Conservation (phyloP, 2,888 invertebrate genomes). For the Vannuccia rotundouncinata region DNA sequence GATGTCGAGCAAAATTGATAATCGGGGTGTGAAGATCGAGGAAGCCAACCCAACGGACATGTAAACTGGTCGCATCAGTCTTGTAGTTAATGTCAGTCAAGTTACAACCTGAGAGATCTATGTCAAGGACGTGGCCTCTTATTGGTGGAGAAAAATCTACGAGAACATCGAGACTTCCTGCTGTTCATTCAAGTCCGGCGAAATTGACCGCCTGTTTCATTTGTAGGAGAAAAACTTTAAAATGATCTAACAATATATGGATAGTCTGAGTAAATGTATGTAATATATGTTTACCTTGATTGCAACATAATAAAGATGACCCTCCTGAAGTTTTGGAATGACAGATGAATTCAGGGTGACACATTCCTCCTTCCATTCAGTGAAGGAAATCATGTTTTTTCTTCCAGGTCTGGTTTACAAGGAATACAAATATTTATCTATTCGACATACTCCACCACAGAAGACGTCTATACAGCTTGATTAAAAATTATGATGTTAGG, state of each 20-base stretch:
- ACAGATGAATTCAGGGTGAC: not conserved
- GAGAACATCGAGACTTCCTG: not conserved
- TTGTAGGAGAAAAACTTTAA: conserved; percentile 34
- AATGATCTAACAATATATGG: no score
- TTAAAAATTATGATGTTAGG: no score
- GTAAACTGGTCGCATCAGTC: not conserved
- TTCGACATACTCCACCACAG: not conserved
- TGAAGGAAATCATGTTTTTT: not conserved
- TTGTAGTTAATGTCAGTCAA: not conserved
- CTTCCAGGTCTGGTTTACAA: not conserved
- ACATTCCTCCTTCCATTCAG: not conserved
- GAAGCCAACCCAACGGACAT: not conserved
- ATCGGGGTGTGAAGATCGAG: not conserved
- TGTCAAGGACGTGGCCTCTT: not conserved
- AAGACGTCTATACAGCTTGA: not conserved
- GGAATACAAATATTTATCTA: not conserved
- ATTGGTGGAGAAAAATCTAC: conserved; percentile 12
- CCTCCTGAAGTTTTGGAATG: conserved; percentile 35
- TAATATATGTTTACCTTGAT: no score
- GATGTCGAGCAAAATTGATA: not conserved
- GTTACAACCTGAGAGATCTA: not conserved
- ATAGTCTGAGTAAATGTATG: no score
- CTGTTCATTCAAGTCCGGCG: not conserved
- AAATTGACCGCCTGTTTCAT: not conserved
- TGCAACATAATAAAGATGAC: conserved; percentile 41